A percentile compares a stretch with the other conserved stretches of the same genome.
These are phyloP conservation scores for Anguilla marmorata DNA, from an alignment of 2,797 vertebrate species.

Conservation along the genomic window DNA sequence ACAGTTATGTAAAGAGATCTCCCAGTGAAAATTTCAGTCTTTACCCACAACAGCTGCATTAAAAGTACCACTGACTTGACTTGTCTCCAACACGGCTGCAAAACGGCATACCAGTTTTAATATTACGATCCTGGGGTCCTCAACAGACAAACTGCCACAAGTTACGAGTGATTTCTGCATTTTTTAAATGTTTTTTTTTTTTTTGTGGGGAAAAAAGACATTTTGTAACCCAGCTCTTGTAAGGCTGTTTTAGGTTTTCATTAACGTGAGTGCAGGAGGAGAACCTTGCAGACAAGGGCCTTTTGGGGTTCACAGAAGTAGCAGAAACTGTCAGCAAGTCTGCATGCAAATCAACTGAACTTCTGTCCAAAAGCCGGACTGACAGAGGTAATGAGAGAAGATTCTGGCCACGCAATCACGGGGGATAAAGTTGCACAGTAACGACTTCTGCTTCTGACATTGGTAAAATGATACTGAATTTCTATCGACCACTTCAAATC, in stretches of 20 bases:
- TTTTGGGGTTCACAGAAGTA: neutral
- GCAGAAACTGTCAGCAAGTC: neutral
- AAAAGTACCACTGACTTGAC: slow-evolving; percentile 38
- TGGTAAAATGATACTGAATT: slow-evolving; percentile 39
- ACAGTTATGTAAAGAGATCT: neutral
- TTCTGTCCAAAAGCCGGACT: neutral
- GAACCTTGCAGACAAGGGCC: neutral
- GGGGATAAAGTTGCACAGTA: slow-evolving; percentile 7
- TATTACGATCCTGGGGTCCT: neutral
- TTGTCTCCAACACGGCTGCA: neutral
- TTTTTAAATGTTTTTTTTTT: neutral
- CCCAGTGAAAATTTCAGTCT: neutral
- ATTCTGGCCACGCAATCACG: neutral
- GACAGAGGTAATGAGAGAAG: neutral
- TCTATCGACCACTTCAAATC: slow-evolving; percentile 27
- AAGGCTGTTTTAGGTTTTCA: slow-evolving; percentile 5
- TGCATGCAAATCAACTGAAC: slow-evolving; percentile 11
- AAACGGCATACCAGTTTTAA: neutral
- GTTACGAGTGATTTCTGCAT: neutral
- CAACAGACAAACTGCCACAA: neutral
- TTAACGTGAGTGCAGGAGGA: slow-evolving; percentile 12
- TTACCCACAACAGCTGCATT: slow-evolving; percentile 43
- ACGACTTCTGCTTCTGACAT: slow-evolving; percentile 33
- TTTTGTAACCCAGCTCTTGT: neutral
- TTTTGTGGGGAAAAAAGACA: neutral